Evolutionary conservation across 2,113 vertebrate genomes (phyloP).

Genomic region (Pelusios castaneus): DNA sequence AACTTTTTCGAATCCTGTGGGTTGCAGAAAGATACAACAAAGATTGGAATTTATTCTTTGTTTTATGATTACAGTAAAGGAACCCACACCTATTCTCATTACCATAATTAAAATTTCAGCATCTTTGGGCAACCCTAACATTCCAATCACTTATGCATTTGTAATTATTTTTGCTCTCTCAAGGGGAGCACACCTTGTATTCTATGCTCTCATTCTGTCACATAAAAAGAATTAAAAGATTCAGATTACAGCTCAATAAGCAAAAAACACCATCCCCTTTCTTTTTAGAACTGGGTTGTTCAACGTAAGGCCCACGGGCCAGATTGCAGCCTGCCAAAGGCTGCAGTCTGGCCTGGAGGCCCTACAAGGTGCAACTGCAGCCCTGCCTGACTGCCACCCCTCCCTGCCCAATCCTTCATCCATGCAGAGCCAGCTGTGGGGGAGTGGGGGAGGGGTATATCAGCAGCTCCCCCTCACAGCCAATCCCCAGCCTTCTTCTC

Average conservation of each 20-base stretch:
- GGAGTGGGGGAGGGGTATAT: too few species aligned
- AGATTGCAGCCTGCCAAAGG: too few species aligned
- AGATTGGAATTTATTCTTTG: not conserved
- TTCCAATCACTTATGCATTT: not conserved
- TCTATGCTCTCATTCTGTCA: slow-evolving; percentile 33
- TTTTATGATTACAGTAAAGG: not conserved
- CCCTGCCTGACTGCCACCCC: too few species aligned
- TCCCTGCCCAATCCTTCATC: too few species aligned
- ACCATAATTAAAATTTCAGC: slow-evolving; percentile 1
- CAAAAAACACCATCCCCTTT: not conserved
- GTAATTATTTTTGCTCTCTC: not conserved
- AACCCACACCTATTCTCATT: not conserved
- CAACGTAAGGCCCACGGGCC: too few species aligned
- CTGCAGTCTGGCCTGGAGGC: too few species aligned
- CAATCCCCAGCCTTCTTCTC: too few species aligned
- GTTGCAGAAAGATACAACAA: not conserved
- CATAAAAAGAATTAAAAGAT: slow-evolving; percentile 43
- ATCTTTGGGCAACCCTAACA: not conserved
- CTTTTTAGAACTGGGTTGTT: too few species aligned
- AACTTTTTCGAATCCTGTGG: not conserved
- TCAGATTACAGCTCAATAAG: slow-evolving; percentile 14
- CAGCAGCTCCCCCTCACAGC: too few species aligned
- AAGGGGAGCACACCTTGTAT: not conserved
- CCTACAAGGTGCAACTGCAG: too few species aligned
- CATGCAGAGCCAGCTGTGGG: too few species aligned